Evolutionary conservation across 2,888 invertebrate genomes (phyloP), one percentile per base, ranked within the genome.

Genomic region (Pilophorus perplexus): DNA sequence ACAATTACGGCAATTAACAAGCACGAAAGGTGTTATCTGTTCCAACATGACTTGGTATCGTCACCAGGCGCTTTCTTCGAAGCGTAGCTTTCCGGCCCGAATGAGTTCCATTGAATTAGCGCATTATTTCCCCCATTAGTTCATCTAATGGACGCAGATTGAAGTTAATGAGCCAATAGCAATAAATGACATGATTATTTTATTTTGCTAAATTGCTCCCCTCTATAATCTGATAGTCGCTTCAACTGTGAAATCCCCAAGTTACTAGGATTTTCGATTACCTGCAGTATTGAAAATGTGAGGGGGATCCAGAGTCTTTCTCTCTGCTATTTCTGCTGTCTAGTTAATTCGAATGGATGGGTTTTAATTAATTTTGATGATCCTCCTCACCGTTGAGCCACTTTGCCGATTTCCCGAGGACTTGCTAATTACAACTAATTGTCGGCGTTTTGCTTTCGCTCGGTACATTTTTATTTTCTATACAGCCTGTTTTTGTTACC

Each of bases 211-310:
- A 46, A 46, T 46, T 46, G 46, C 12, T 22, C 46, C 46, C 25
- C 25, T 46, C 22, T 46, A 46, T 46, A 46, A 46, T 46, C 46
- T 25, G 25, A 46, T 46, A 46, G 25, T 44, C 25, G 46, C 6
- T 46, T 23, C 23, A 25, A n/a, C n/a, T 20, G 46, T 22, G 6
- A 46, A 14, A 22, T 5, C 4, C 23, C 46, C 10, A 46, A 46
- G 23, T 22, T 46, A 46, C 46, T 46, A 46, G 46, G 46, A 46
- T 46, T 46, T 46, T 46, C 46, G 46, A 46, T 46, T 46, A 46
- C 46, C 46, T 46, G 25, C n/a, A n/a, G n/a, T 23, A 12, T 25
- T 12, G 22, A 22, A 22, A 46, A 46, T 46, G 46, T 22, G 46
- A 23, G 10, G 46, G 46, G 23, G n/a, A 12, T 23, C 46, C n/a